Base-by-base conservation (phyloP, 2,797 vertebrate species). In the Percopsis omiscomaycus region DNA sequence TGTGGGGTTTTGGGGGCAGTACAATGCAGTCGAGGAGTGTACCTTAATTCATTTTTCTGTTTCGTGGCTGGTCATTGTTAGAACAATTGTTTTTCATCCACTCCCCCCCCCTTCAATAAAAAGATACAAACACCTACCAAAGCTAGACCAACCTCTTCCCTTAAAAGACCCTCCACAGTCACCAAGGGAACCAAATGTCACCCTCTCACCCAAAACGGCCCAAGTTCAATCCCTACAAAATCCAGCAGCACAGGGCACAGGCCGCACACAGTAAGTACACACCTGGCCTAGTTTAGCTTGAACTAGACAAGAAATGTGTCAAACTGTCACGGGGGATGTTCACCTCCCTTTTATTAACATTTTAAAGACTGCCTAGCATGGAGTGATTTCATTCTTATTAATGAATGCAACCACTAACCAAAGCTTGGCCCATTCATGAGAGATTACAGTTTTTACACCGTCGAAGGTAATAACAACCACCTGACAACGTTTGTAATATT, bases 221-320 rank as follows among this genome's bases (percentile, higher is more conserved):
- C 73, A 82, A 92, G 92, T 81, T 87, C 91, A 83, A 91, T 89
- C 84, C 84, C 91, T 47, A 29, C 92, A 86, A 93, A 91, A 88
- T 60, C 82, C 74, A 77, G 82, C 92, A 84, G 85, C 83, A 27
- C 82, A 48, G 91, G 84, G 89, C 61, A 32, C 5, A 85, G 84
- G 80, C 89, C 81, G 83, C 54, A 78, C 67, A 89, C 90, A 93
- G 94, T 95, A 92, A 95, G 95, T 94, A 89, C 55, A n/a, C 77
- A 61, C 54, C 64, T 27, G 47, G 47, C 2, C 47, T 42, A 42
- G 37, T 42, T 42, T 42, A 42, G 37, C 37, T 42, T 42, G 37
- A 42, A 42, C 37, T 42, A 56, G 64, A 65, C 9, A 59, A 22
- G 71, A 58, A 54, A 46, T 1, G 2, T 3, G 59, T 9, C 53